These are phyloP conservation scores for Scrobipalpa atriplicella DNA, from an alignment of 2,888 invertebrate species.

Conservation along the genomic window DNA sequence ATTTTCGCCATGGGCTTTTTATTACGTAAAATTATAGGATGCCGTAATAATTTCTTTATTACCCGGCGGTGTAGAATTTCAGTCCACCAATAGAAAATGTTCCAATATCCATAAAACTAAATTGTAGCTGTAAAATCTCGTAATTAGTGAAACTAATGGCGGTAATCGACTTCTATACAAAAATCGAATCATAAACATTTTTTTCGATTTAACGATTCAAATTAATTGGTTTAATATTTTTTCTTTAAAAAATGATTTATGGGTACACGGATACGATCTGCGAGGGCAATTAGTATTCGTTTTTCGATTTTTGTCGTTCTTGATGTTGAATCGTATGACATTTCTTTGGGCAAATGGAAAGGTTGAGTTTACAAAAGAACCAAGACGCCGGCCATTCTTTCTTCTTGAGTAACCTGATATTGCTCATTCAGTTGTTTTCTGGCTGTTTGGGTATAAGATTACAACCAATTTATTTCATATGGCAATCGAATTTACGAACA, in stretches of 20 bases:
- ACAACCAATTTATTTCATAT: conserved; percentile 81
- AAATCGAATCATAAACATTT: conserved; percentile 61
- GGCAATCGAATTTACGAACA: conserved; percentile 75
- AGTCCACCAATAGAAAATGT: conserved; percentile 66
- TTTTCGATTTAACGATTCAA: conserved; percentile 34
- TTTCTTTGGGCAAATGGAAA: conserved; percentile 47
- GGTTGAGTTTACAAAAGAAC: conserved; percentile 59
- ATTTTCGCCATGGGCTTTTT: conserved; percentile 54
- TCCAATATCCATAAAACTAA: conserved; percentile 71
- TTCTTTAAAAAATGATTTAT: conserved; percentile 25
- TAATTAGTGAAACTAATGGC: conserved; percentile 80
- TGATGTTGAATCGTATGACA: conserved; percentile 52
- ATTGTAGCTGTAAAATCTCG: conserved; percentile 71
- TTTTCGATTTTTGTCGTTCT: conserved; percentile 15
- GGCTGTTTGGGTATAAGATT: conserved; percentile 81
- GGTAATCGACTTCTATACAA: conserved; percentile 69
- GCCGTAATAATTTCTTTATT: conserved; percentile 68
- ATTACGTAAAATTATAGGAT: conserved; percentile 64
- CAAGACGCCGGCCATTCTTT: conserved; percentile 66
- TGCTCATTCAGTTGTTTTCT: conserved; percentile 79
- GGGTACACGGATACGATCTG: conserved; percentile 14
- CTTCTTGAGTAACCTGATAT: conserved; percentile 73
- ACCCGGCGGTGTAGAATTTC: conserved; percentile 51
- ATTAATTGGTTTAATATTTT: conserved; percentile 29
- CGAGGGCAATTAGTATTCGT: conserved; percentile 18